Base-by-base conservation (phyloP, 2,888 invertebrate genomes). In the Spilarctia lutea region DNA sequence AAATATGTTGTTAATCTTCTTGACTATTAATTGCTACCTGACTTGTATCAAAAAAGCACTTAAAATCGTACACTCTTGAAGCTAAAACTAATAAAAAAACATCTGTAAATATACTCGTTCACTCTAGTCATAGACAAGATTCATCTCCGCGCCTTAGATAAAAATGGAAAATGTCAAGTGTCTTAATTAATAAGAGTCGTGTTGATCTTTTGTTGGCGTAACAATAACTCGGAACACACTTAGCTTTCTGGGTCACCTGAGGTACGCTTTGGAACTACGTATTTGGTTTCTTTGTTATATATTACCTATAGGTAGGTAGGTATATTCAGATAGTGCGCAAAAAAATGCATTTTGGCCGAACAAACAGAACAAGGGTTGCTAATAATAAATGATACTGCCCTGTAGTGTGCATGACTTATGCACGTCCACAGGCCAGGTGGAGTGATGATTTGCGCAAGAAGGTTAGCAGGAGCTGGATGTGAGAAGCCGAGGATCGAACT, bases 201-300 rank as follows among this genome's bases (percentile, higher is more conserved):
- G 74, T 13, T 77, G 74, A 74, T 79, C 78, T 84, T 78, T 84
- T 82, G 84, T 82, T 75, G 42, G 18, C 33, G 52, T 42, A 79
- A 85, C 85, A 85, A 83, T 81, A 74, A 75, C 65, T 73, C 71
- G 33, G 76, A 72, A 72, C 71, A 73, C 76, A 75, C 73, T 68
- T 68, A 18, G 66, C 73, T 83, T 83, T 83, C 79, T 83, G 80
- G 84, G 84, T 84, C 83, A 78, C 42, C 30, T 65, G 69, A 75
- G 76, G 76, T 77, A 2, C 33, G 45, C 33, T 68, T 45, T 63
- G 45, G 16, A 33, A 56, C 56, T 39, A 45, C 45, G 16, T 45
- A 39, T 48, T 48, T 68, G n/a, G 68, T 20, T 30, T 48, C 27
- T 33, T 30, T 16, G 39, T 27, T 39, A 56, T 24, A 3, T 24